Evolutionary conservation across 2,888 invertebrate genomes (phyloP), one percentile per base, ranked within the genome.

Genomic region (Allolobophora icterica): DNA sequence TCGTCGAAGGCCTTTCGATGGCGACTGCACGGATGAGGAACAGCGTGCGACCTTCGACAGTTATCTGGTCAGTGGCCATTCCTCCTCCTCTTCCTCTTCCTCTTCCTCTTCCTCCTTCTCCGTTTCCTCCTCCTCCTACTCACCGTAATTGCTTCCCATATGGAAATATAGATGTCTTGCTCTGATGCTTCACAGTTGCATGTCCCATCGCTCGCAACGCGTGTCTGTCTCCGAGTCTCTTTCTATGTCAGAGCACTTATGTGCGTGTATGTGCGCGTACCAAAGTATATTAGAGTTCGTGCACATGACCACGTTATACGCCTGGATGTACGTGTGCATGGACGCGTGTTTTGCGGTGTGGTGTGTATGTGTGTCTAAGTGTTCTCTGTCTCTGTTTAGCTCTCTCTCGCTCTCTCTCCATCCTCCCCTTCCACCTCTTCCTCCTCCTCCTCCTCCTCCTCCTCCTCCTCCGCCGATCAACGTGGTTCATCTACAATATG

Each of bases 401-500:
- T 42, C 15, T 42, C 42, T 42, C 15, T 42, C 15, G 5, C 15
- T 5, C 42, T 6, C 35, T 87, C 34, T 8, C 35, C 34, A 6
- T 87, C 21, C 34, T 84, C 1, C 84, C 33, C 17, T 34, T 84
- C 17, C 33, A 6, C 17, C 33, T 84, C 4, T 30, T 84, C 33
- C 84, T 84, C 33, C 84, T 84, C 17, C 84, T 84, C 24, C 84
- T 84, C 5, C 84, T 34, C 17, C 4, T 83, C 8, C 83, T 1
- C 6, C 83, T 84, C 21, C 35, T 35, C 35, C 35, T 30, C 71
- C 30, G n/a, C n/a, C 71, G 71, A 30, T 0, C 71, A 8, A n/a
- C n/a, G 30, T 71, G 71, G 71, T 71, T 71, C 71, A 71, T 71
- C 71, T n/a, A n/a, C 71, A 71, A 71, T 71, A 71, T 71, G 71